Base-by-base conservation (phyloP, 2,888 invertebrate genomes). In the Melipona beecheii region DNA sequence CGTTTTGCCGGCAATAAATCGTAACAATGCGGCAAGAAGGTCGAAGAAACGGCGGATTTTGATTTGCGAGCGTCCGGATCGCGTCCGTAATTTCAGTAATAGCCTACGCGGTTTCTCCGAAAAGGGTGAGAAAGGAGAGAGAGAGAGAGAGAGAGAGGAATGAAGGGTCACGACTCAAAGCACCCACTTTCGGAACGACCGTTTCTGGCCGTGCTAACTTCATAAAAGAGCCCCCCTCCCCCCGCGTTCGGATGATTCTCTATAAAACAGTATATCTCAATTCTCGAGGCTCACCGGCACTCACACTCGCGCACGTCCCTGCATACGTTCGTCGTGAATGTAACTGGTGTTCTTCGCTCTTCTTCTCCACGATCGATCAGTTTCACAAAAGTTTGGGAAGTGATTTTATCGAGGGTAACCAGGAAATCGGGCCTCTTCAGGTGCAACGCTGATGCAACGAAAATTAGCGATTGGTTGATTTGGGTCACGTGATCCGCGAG, bases 11-110 rank as follows among this genome's bases (percentile, higher is more conserved):
- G 85, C 86, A 83, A 89, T 90, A 90, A 90, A 90, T 90, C 77
- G 83, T 79, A 87, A 89, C 85, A 86, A 87, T 89, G 86, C 83
- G 64, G 81, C 71, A 43, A 43, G 31, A 68, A 69, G 78, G 36
- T 71, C 83, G 81, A 79, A 88, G 88, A 91, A 91, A 89, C 89
- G 86, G 92, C 90, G 91, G 92, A 94, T 93, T 93, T 93, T 93
- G 94, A 94, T 93, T 94, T 94, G 93, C 90, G 93, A 93, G 93
- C 93, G 90, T 91, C 90, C 64, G 92, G 93, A 93, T 93, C 92
- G 93, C 56, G 64, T 91, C 90, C 90, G 93, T 93, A 94, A 94
- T 93, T 94, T 93, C 90, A 91, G 93, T 94, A 94, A 94, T 94
- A 93, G 93, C 92, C 93, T 90, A 93, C 93, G 85, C 91, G 54